Percentiles rank a stretch among this genome's conserved stretches.
These are phyloP conservation scores for Anoncus sp. DNA, from an alignment of 2,888 invertebrate genomes.

Conservation along the genomic window DNA sequence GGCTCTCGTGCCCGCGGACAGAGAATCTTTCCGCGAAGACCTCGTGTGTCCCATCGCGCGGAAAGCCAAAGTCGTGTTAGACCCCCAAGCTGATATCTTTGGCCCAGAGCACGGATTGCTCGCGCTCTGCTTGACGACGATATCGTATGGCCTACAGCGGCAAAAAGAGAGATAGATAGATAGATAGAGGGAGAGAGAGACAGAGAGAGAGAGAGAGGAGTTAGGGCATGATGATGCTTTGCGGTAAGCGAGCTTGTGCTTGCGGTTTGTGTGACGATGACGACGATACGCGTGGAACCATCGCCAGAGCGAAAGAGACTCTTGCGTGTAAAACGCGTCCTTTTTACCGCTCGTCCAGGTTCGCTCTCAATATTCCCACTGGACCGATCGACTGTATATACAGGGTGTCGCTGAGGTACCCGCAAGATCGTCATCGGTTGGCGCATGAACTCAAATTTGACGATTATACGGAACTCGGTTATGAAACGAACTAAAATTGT, in stretches of 20 bases:
- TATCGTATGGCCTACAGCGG: conserved; percentile 59
- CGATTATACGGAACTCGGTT: too few species aligned
- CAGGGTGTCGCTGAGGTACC: not conserved
- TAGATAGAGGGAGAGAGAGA: not conserved
- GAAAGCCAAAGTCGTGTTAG: conserved; percentile 79
- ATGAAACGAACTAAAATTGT: not conserved
- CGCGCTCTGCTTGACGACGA: conserved; percentile 64
- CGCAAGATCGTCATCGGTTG: conserved; percentile 46
- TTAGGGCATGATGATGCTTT: conserved; percentile 22
- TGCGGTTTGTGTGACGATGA: conserved; percentile 31
- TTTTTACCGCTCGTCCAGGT: conserved; percentile 23
- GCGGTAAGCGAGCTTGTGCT: not conserved
- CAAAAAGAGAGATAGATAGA: conserved; percentile 11
- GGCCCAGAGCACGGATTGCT: conserved; percentile 44
- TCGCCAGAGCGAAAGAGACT: conserved; percentile 50
- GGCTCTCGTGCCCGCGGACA: conserved; percentile 32
- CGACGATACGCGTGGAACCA: conserved; percentile 64
- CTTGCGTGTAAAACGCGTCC: conserved; percentile 58
- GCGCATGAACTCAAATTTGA: conserved; percentile 52
- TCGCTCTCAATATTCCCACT: conserved; percentile 30
- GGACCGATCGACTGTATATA: not conserved
- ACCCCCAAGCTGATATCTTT: conserved; percentile 60
- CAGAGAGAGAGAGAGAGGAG: conserved; percentile 20
- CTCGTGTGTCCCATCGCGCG: conserved; percentile 68
- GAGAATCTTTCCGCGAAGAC: conserved; percentile 64